These are phyloP conservation scores for Temnothorax unifasciatus DNA, from an alignment of 2,888 invertebrate species.

Conservation along the genomic window DNA sequence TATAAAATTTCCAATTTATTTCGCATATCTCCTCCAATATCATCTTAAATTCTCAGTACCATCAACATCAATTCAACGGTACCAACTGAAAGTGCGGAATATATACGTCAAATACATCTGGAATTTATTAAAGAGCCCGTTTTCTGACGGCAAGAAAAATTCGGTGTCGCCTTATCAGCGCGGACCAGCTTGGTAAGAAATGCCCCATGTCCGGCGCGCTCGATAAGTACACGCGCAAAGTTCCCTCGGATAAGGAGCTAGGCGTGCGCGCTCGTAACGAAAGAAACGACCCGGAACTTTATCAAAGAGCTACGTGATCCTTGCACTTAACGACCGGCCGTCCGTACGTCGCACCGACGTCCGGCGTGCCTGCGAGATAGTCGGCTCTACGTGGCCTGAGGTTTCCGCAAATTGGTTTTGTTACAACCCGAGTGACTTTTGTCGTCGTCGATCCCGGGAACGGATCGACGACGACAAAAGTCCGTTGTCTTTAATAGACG, in stretches of 20 bases:
- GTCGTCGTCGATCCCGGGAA: constrained; percentile 25
- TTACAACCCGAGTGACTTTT: constrained; percentile 65
- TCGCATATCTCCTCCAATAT: neutral
- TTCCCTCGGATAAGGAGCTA: constrained; percentile 72
- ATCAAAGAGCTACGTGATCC: constrained; percentile 78
- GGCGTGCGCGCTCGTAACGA: constrained; percentile 69
- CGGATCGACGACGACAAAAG: neutral
- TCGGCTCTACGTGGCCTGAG: constrained; percentile 69
- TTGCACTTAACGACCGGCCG: constrained; percentile 74
- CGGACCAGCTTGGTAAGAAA: constrained; percentile 52
- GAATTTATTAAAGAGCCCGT: constrained; percentile 48
- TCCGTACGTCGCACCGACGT: constrained; percentile 63
- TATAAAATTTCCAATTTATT: neutral
- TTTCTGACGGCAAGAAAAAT: constrained; percentile 59
- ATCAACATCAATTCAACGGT: neutral
- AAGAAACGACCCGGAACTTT: constrained; percentile 76
- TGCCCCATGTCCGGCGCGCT: constrained; percentile 52
- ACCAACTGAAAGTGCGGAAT: neutral
- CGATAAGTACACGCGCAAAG: constrained; percentile 73
- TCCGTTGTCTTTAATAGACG: constrained; percentile 29
- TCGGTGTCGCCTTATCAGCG: constrained; percentile 68
- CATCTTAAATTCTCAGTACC: neutral
- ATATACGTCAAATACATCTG: constrained; percentile 7
- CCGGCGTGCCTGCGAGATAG: constrained; percentile 62
- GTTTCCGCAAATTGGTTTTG: constrained; percentile 77